Evolutionary conservation across 2,797 vertebrate species (phyloP), one percentile per base, ranked within the genome.

Genomic region (Merluccius polli): DNA sequence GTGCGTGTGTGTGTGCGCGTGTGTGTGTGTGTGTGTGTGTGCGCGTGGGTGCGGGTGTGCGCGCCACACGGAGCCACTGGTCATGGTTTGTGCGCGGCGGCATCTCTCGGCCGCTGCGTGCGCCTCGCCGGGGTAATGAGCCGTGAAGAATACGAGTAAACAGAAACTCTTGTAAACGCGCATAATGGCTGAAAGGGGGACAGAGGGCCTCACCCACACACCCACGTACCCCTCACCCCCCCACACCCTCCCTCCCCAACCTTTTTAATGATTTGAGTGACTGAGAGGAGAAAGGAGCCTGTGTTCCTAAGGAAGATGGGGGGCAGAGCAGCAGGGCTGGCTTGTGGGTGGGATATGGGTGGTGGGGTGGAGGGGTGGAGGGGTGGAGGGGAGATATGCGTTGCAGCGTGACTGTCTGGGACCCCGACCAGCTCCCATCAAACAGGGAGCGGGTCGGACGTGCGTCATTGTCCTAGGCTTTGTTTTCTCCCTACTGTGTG

Each of bases 211-310:
- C 48, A 52, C 48, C 48, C 48, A 0, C 48, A 52, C 48, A 18
- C 41, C 4, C 41, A 44, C 48, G n/a, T 18, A 18, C 48, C 18
- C 8, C 48, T 0, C 16, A 16, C 18, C 18, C 44, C 21, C 48
- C 1, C 41, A 2, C 41, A 12, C 18, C 48, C 48, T 7, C 48
- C 10, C 48, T 7, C 21, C 48, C 2, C 9, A 44, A 68, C 81
- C 83, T 83, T 88, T 52, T 90, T 88, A 90, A 90, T 91, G 89
- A 88, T 88, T 0, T 2, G 63, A 82, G 85, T 79, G 80, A 84
- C 87, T 87, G 78, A 74, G 87, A 86, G 48, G 21, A 88, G 89
- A 91, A 90, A 87, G 84, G 79, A 84, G 86, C 78, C 85, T 84
- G 86, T 90, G 87, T 92, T 90, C 83, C 65, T 79, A 35, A 80